Evolutionary conservation across 2,888 invertebrate genomes (phyloP), one percentile per base, ranked within the genome.

Genomic region (Limnephilus auricula): DNA sequence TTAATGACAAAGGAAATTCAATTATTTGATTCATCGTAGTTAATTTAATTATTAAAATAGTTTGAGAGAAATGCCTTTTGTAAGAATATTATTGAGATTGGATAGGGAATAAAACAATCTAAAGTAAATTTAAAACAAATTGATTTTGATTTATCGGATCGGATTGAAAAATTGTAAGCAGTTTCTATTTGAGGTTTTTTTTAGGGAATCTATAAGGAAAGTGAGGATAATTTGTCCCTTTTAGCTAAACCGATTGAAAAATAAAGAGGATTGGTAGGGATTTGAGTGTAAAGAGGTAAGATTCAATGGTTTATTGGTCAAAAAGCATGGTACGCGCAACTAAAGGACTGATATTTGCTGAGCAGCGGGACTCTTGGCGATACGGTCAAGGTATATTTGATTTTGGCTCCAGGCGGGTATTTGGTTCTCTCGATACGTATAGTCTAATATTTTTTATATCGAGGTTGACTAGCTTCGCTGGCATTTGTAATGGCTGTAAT

Each of bases 381-480:
- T 31, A 84, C n/a, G 78, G 84, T 90, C 83, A 40, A 30, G 25
- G 79, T 18, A 79, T 32, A 89, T 89, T 82, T 89, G 50, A n/a
- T 88, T 89, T 65, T 37, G 85, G 86, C 80, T 91, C 93, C 93
- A 93, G 93, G 90, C 92, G 89, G 87, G 65, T 65, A 65, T 65
- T 25, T 65, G 82, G 82, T 82, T 83, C 90, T 93, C 91, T 92
- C 92, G 84, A 91, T 89, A 92, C 79, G 30, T 84, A 80, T 80
- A 91, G 86, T 80, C 91, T 90, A 90, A 87, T 86, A 90, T 89
- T 90, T 83, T 86, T 34, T 90, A 90, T 91, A 92, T 92, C 90
- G 91, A 92, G 91, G 89, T 80, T 82, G 90, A 90, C 91, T 95
- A 95, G 95, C 95, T 95, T 95, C 95, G 95, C 96, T 95, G 96